Conservation (phyloP, 2,113 vertebrate species). For the Gorsachius goisagi region DNA sequence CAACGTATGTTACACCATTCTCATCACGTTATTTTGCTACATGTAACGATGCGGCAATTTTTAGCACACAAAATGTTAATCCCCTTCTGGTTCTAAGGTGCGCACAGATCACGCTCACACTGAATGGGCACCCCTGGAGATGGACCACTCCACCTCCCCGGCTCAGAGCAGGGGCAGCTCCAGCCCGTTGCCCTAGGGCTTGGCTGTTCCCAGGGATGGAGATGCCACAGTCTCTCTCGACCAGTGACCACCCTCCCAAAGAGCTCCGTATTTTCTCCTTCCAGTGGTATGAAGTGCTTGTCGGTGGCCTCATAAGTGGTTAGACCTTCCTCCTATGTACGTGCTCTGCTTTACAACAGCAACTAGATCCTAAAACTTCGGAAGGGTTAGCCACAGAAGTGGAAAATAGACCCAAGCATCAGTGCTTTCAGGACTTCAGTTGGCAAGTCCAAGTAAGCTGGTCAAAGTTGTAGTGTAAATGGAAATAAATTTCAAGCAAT, state of each 20-base stretch:
- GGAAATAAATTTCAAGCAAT: not conserved
- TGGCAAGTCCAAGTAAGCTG: not conserved
- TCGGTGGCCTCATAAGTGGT: not conserved
- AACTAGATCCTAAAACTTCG: not conserved
- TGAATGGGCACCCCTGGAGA: not conserved
- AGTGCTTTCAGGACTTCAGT: not conserved
- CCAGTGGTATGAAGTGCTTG: not conserved
- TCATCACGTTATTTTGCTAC: not conserved
- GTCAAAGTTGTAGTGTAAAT: not conserved
- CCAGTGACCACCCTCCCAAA: not conserved
- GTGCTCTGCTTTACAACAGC: not conserved
- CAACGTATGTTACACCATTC: not conserved
- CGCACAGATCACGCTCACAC: accelerated
- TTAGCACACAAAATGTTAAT: not conserved
- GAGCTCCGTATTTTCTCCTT: not conserved
- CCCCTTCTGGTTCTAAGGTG: not conserved
- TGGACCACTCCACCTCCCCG: accelerated
- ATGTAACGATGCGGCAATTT: not conserved
- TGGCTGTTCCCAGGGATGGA: not conserved
- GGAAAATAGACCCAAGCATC: not conserved
- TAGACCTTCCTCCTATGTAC: not conserved
- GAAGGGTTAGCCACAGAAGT: not conserved
- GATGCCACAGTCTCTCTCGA: not conserved
- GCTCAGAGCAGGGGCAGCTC: not conserved
- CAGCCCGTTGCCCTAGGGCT: not conserved